Evolutionary conservation across 2,113 vertebrate genomes (phyloP), one percentile per base, ranked within the genome.

Genomic region (Haemorhous mexicanus): DNA sequence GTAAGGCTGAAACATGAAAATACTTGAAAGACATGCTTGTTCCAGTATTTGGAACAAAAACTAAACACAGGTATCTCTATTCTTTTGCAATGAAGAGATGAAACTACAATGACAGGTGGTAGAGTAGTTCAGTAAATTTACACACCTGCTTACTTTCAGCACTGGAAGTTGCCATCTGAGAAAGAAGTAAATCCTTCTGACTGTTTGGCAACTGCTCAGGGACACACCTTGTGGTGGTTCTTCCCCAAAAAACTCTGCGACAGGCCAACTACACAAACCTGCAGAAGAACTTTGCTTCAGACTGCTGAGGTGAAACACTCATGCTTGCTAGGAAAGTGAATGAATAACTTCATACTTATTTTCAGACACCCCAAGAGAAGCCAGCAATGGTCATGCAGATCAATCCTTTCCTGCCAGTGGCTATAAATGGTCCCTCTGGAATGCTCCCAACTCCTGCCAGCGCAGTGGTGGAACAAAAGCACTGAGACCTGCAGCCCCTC

Each of bases 381-480:
- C 41, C 78, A 85, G 75, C 4, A 39, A 37, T 30, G 66, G 67
- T 66, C 49, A 75, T 2, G 4, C 58, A 68, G 74, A 90, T 90
- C 62, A 83, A 55, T 95, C 81, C 74, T 87, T 77, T 64, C 59
- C 75, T 91, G 90, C 39, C 90, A 87, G 63, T 12, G 63, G 63
- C 87, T 94, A 85, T 67, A 90, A 87, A 85, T 47, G 43, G 26
- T 93, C 55, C 59, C 50, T 59, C 78, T 88, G 87, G 93, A 90
- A 93, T 0, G 0, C 43, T 85, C 63, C 62, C 78, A 84, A 30
- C 23, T 76, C 70, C 84, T 13, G 24, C 50, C 35, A 79, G 58
- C 0, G 0, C 32, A 61, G 33, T 5, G 11, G 61, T 6, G 2
- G 43, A 87, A 55, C 70, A 78, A 94, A 84, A 0, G 0, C 10